phyloP scores from a whole-genome alignment of 2,113 vertebrate genomes.

The Spheniscus mendiculus region DNA sequence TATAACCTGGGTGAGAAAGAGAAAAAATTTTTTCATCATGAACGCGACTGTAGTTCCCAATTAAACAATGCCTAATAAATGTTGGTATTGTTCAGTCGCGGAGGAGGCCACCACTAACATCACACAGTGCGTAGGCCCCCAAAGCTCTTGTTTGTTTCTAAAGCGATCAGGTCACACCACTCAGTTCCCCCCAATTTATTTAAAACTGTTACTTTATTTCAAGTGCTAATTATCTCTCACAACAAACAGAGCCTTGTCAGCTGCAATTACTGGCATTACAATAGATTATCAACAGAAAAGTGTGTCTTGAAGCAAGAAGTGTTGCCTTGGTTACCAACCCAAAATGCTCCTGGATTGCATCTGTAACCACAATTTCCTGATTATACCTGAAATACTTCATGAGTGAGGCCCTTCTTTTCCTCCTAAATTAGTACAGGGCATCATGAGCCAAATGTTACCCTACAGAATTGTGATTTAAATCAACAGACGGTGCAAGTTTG shows the following conservation, averaged over 20 bases:
- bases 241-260: slow-evolving; percentile 79
- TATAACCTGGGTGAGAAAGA: slow-evolving; percentile 2
- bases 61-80: slow-evolving; percentile 23
- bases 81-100: not conserved
- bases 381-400: slow-evolving; percentile 53
- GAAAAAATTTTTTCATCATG: slow-evolving; percentile 41
- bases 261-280: slow-evolving; percentile 78
- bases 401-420: not conserved
- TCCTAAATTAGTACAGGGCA: not conserved
- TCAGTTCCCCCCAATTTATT: slow-evolving; percentile 69
- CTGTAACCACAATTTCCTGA: slow-evolving; percentile 58
- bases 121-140: not conserved
- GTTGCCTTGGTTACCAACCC: slow-evolving; percentile 80
- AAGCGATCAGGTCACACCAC: slow-evolving; percentile 58
- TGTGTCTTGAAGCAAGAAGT: slow-evolving; percentile 54
- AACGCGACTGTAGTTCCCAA: slow-evolving; percentile 42
- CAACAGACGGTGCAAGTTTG: not conserved
- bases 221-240: slow-evolving; percentile 81
- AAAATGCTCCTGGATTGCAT: slow-evolving; percentile 56
- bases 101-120: slow-evolving; percentile 14
- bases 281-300: slow-evolving; percentile 77
- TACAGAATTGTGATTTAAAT: not conserved
- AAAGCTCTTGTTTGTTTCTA: slow-evolving; percentile 60
- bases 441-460: slow-evolving; percentile 9
- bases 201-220: slow-evolving; percentile 79